Conservation (phyloP, 2,797 vertebrate species). For the Hyperoplus immaculatus region DNA sequence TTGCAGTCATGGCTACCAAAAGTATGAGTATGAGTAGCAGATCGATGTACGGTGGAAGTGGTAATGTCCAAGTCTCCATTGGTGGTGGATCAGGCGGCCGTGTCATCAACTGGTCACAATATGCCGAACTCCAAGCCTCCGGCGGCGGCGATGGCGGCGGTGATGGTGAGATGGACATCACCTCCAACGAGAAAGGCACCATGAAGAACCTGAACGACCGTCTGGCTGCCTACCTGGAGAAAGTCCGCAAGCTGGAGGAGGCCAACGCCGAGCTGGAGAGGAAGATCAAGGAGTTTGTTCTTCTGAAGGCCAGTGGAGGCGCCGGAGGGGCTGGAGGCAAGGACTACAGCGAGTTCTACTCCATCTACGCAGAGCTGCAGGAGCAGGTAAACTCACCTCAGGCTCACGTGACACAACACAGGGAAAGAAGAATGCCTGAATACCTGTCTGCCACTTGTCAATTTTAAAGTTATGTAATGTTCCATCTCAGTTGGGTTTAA, state of each 20-base stretch:
- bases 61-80: conserved; percentile 62
- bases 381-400: conserved; percentile 82
- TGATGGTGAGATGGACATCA: conserved; percentile 56
- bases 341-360: conserved; percentile 85
- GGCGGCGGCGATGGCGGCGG: conserved; percentile 37
- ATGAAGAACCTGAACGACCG: conserved; percentile 95
- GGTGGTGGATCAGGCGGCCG: conserved; percentile 50
- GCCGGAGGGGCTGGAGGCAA: conserved; percentile 64
- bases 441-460: no score
- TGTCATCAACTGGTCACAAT: no score
- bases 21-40: conserved; percentile 50
- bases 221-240: conserved; percentile 90
- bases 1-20: no score
- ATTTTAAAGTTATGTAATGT: no score
- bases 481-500: no score
- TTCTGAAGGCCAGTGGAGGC: no score
- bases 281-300: conserved; percentile 87
- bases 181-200: conserved; percentile 81
- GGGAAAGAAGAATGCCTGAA: no score
- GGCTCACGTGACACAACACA: not conserved
- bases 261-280: conserved; percentile 89
- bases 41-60: conserved; percentile 74
- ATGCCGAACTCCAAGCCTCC: not conserved
- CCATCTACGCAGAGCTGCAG: conserved; percentile 87
- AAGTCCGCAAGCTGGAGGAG: conserved; percentile 87